Evolutionary conservation across 2,113 vertebrate genomes (phyloP).

Genomic region (Coreoperca whiteheadi): DNA sequence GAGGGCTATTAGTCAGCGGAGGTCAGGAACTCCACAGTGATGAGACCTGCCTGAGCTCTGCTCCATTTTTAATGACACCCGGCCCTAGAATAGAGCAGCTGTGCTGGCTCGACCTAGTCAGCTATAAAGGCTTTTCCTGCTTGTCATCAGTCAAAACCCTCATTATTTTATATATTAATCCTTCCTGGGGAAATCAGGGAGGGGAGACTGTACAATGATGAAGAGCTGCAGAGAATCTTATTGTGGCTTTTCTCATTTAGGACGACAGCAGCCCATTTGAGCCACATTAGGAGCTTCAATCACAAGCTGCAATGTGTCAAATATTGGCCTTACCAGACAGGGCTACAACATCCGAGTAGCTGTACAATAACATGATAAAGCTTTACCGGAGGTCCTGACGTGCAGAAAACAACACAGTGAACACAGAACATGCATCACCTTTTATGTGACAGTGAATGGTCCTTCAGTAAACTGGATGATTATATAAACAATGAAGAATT

Average conservation of each 20-base stretch:
- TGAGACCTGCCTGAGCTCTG: conserved; percentile 43
- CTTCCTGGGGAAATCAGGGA: conserved; percentile 19
- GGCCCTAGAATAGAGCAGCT: conserved; percentile 19
- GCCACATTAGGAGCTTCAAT: background rate
- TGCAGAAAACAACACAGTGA: conserved; percentile 14
- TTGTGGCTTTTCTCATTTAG: conserved; percentile 16
- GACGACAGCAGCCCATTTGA: conserved; percentile 33
- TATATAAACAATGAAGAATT: conserved; percentile 27
- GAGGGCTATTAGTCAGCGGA: conserved; percentile 43
- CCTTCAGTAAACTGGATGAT: background rate
- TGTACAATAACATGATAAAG: conserved; percentile 12
- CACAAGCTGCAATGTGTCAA: background rate
- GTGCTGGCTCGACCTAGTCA: conserved; percentile 17
- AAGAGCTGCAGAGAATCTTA: conserved; percentile 6
- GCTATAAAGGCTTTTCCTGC: conserved; percentile 6
- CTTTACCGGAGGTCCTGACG: background rate
- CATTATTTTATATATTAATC: no score
- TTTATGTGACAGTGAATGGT: conserved; percentile 24
- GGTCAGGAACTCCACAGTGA: conserved; percentile 60
- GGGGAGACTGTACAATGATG: conserved; percentile 12
- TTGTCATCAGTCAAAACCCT: conserved; percentile 31
- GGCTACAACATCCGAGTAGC: background rate
- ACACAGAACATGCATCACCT: background rate
- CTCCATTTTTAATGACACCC: conserved; percentile 73
- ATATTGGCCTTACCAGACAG: background rate